Evolutionary conservation across 2,797 vertebrate genomes (phyloP).

Genomic region (Platalea minor): DNA sequence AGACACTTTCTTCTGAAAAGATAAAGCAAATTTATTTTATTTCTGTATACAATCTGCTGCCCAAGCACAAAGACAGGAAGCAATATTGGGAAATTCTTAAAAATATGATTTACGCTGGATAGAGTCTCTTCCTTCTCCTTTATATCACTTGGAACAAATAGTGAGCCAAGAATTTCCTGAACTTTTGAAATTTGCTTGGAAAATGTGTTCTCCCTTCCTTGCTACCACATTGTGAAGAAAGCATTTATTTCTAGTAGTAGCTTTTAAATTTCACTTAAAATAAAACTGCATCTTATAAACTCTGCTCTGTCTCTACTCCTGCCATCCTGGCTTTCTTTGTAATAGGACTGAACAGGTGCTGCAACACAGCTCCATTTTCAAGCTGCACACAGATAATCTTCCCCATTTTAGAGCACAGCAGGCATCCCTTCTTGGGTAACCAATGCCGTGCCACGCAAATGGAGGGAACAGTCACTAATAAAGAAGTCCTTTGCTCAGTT

Average conservation of each 20-base stretch:
- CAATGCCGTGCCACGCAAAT: background rate
- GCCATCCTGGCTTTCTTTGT: slow-evolving; percentile 5
- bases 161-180: slow-evolving; percentile 1
- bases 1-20: slow-evolving; percentile 43
- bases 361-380: background rate
- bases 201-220: background rate
- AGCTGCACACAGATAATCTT: background rate
- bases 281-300: background rate
- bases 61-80: slow-evolving; percentile 48
- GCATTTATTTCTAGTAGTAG: background rate
- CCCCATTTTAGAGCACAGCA: background rate
- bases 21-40: slow-evolving; percentile 19
- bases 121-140: slow-evolving; percentile 17
- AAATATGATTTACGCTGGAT: slow-evolving; percentile 17
- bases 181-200: background rate
- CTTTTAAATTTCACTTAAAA: slow-evolving; percentile 30
- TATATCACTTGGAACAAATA: slow-evolving; percentile 13
- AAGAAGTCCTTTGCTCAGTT: background rate
- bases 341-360: background rate
- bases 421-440: background rate
- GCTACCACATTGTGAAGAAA: background rate
- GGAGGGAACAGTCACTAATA: background rate
- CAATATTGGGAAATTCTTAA: slow-evolving; percentile 45
- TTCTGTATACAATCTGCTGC: background rate
- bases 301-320: background rate